Evolutionary conservation across 2,113 vertebrate genomes (phyloP).

Genomic region (Tragelaphus imberbis): DNA sequence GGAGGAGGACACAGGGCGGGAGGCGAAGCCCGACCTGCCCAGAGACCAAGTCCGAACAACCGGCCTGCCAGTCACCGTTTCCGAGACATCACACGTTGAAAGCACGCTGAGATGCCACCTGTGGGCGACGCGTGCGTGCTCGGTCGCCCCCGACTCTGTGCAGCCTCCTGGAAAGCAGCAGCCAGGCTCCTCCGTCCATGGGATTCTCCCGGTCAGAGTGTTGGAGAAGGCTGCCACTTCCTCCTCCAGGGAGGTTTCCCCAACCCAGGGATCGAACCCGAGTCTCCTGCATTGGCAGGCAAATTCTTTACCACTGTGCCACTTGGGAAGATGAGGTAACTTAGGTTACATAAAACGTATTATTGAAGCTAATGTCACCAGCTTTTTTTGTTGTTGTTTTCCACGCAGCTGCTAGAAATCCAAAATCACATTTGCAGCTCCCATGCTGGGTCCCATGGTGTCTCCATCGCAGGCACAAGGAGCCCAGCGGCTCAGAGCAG

Average conservation of each 20-base stretch:
- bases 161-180: too few relatives aligned
- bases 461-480: too few relatives aligned
- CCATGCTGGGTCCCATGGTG: fast-evolving
- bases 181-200: too few relatives aligned
- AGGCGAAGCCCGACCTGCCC: fast-evolving
- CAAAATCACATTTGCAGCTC: fast-evolving
- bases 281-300: too few relatives aligned
- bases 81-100: fast-evolving
- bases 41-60: fast-evolving
- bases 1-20: fast-evolving
- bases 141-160: too few relatives aligned
- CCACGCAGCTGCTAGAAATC: background rate
- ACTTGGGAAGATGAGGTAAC: background rate
- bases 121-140: fast-evolving
- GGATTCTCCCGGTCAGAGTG: too few relatives aligned
- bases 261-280: too few relatives aligned
- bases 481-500: background rate
- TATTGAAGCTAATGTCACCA: background rate
- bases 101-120: fast-evolving
- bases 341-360: fast-evolving
- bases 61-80: fast-evolving
- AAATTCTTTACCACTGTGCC: background rate
- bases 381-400: too few relatives aligned
- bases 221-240: too few relatives aligned
- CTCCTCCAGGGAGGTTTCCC: too few relatives aligned